These are phyloP conservation scores for Glaucomys volans DNA, from an alignment of 2,113 vertebrate genomes.

Conservation along the genomic window DNA sequence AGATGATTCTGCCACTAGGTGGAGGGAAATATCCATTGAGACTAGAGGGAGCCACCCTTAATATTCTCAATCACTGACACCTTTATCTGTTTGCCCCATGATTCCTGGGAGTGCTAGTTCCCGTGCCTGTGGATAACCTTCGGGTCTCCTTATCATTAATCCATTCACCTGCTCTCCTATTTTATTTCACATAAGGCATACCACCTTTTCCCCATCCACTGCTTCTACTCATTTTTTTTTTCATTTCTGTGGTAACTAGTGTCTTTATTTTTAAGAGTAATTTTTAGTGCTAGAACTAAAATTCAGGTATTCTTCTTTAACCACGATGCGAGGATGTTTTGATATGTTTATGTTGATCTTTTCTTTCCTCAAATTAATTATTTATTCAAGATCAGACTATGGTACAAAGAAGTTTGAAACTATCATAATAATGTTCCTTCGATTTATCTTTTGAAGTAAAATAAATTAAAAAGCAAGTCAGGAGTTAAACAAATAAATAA, in stretches of 20 bases:
- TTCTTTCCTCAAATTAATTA: slow-evolving; percentile 66
- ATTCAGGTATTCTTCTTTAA: neutral
- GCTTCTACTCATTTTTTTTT: neutral
- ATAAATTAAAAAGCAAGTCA: slow-evolving; percentile 34
- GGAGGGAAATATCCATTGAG: neutral
- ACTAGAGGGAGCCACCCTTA: neutral
- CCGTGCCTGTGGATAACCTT: neutral
- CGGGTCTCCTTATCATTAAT: neutral
- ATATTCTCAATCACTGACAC: neutral
- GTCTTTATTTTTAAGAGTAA: neutral
- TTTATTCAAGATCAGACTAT: slow-evolving; percentile 66
- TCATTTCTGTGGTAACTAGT: neutral
- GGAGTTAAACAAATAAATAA: slow-evolving; percentile 51
- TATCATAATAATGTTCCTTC: slow-evolving; percentile 51
- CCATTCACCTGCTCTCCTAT: neutral
- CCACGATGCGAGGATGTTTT: neutral
- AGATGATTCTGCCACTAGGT: neutral
- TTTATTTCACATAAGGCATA: neutral
- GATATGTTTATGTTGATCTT: slow-evolving; percentile 61
- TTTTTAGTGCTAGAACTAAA: slow-evolving; percentile 8
- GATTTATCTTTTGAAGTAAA: slow-evolving; percentile 48
- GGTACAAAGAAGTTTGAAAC: slow-evolving; percentile 15
- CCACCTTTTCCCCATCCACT: neutral
- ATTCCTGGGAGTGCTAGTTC: neutral
- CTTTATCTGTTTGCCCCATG: neutral